Base-by-base conservation (phyloP, 2,888 invertebrate species). In the Alloplasta piceator region DNA sequence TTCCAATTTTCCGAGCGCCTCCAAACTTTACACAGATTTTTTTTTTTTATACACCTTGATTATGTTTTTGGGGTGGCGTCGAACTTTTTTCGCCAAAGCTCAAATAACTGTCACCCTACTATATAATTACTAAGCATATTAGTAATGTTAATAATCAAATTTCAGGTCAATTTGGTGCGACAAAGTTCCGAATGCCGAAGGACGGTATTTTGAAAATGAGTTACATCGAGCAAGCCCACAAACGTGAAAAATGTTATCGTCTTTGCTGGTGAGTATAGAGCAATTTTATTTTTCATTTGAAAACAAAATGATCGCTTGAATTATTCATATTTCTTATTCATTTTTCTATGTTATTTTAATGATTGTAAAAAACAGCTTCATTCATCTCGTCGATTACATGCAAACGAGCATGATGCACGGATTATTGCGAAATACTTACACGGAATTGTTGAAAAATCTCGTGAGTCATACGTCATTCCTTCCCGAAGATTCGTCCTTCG, bases 171-270 rank as follows among this genome's bases (percentile, higher is more conserved):
- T 87, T 86, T 41, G 74, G 84, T 12, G 85, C 84, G 4, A 85
- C 83, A 0, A 89, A 88, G 75, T 86, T 88, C 52, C 85, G 86
- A 63, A 85, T 89, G 83, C 89, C 88, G 4, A 89, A 86, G 64
- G 88, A 90, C 10, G 86, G 86, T n/a, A 74, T 87, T 70, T 84
- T 90, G 0, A 96, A 96, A 84, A 96, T 97, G 95, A 96, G 97
- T 4, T 98, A 97, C 89, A 97, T 97, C 64, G 97, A 98, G 88
- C 97, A 97, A 88, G 96, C 97, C 0, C 95, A 95, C 86, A 98
- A 98, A 89, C 94, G 96, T 82, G 95, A 95, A 85, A 96, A 96
- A 89, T 98, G 97, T 89, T 95, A 95, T 89, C 93, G 97, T 81
- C 93, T 98, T 1, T 95, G 97, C 48, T 94, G 96, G 97, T 97